Evolutionary conservation across 2,888 invertebrate genomes (phyloP).

Genomic region (Panopea generosa): DNA sequence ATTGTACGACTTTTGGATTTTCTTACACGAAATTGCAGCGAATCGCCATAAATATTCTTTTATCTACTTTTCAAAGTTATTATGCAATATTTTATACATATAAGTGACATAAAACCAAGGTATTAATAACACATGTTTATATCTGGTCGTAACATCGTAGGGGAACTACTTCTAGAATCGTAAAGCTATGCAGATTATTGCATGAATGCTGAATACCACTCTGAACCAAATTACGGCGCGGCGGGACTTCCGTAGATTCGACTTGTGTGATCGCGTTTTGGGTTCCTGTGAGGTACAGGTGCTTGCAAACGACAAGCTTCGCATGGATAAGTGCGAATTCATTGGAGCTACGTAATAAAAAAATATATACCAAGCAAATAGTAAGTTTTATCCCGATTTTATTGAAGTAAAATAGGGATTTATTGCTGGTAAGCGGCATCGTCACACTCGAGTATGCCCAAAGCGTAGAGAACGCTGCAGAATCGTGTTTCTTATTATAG

Average conservation of each 20-base stretch:
- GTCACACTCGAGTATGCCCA: not conserved
- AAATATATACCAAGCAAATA: not conserved
- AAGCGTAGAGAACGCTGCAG: too few relatives aligned
- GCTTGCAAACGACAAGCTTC: conserved; percentile 19
- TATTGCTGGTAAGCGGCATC: not conserved
- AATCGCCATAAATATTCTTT: not conserved
- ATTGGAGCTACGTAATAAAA: conserved; percentile 15
- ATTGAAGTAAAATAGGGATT: conserved; percentile 13
- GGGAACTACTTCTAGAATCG: conserved; percentile 11
- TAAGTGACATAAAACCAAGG: conserved; percentile 41
- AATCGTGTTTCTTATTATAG: too few relatives aligned
- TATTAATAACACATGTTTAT: conserved; percentile 39
- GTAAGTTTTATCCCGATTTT: conserved; percentile 7
- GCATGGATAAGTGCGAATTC: conserved; percentile 16
- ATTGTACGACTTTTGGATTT: too few relatives aligned
- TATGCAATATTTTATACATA: conserved; percentile 34
- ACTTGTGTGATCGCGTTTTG: conserved; percentile 5
- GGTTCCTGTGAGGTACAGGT: conserved; percentile 8
- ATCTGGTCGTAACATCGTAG: conserved; percentile 8
- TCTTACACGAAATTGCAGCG: too few relatives aligned
- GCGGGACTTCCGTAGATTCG: conserved; percentile 3
- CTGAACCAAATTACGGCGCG: conserved; percentile 13
- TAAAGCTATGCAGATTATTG: conserved; percentile 3
- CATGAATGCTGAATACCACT: not conserved
- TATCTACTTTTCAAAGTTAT: conserved; percentile 19